Percentiles rank a stretch among this genome's conserved stretches.
Conservation (phyloP, 2,888 invertebrate genomes). For the Lucinisca nassula region DNA sequence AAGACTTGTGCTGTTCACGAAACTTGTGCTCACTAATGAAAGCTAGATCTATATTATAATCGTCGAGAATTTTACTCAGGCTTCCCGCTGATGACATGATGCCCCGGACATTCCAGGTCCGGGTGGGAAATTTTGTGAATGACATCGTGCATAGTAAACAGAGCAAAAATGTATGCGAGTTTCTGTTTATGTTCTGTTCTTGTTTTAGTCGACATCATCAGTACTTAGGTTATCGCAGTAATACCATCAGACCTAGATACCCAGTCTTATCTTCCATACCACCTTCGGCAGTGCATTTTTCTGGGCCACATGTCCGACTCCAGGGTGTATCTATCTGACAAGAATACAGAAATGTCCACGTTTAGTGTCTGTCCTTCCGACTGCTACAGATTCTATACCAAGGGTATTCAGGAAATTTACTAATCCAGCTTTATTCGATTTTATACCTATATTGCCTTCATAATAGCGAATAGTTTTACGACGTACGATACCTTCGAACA, state of each 20-base stretch:
- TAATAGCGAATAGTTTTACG: neutral
- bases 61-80: conserved; percentile 9
- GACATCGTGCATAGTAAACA: neutral
- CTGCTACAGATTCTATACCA: neutral
- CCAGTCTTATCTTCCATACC: neutral
- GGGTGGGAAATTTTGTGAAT: neutral
- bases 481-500: neutral
- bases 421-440: neutral
- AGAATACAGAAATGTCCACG: neutral
- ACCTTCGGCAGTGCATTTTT: neutral
- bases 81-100: conserved; percentile 23
- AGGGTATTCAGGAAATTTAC: neutral
- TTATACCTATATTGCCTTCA: neutral
- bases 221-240: neutral
- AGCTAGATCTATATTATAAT: conserved; percentile 14
- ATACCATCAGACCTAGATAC: neutral
- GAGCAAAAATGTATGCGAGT: neutral
- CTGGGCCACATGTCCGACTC: neutral
- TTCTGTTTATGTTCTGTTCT: neutral
- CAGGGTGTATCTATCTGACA: neutral
- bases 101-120: conserved; percentile 12
- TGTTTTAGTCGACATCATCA: neutral
- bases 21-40: conserved; percentile 23
- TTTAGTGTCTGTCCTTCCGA: neutral
- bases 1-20: neutral